Base-by-base conservation (phyloP, 30 jellyfish, hydroid and myxozoan species). In the Turritopsis dohrnii region DNA sequence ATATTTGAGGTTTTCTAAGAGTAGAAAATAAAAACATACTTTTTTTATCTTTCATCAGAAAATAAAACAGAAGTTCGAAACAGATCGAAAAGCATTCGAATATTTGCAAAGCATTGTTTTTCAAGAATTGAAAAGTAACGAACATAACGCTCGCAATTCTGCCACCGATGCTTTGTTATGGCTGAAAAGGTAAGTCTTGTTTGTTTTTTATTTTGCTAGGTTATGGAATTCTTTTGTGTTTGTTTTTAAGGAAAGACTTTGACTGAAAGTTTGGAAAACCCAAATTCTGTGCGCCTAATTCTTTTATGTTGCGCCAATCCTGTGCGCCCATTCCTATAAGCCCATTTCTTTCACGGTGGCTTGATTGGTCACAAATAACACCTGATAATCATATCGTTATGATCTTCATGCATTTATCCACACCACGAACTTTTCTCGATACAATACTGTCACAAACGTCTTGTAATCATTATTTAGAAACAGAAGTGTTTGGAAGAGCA, bases 101-200 rank as follows among this genome's bases (percentile, higher is more conserved):
- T 81, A 52, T 84, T 60, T 92, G 74, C 98, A 92, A 74, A 92
- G 88, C 41, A 92, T 92, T 84, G 88, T 92, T 25, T 87, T 81
- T 71, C 98, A 92, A 75, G 98, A 92, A 71, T 72, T 92, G 74
- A 92, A 92, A 76, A 92, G 96, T 74, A 87, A 87, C 74, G 87
- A 88, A 23, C 90, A 95, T 79, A 83, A 76, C 23, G 96, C 98
- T 18, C 85, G 89, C 30, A 92, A 92, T 52, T 92, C 98, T 7
- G 93, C 94, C 18, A 92, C 98, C 4, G 98, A 92, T 81, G 98
- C 98, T 52, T 41, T 92, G 31, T 91, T 92, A 24, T 92, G 98
- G 98, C 84, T 92, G 65, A 92, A 92, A 75, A 87, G 98, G 98
- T 91, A 1, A 21, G 24, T 19, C 5, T 72, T 22, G 30, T 23